Evolutionary conservation across 2,113 vertebrate species (phyloP), one percentile per base, ranked within the genome.

Genomic region (Callocephalon fimbriatum): DNA sequence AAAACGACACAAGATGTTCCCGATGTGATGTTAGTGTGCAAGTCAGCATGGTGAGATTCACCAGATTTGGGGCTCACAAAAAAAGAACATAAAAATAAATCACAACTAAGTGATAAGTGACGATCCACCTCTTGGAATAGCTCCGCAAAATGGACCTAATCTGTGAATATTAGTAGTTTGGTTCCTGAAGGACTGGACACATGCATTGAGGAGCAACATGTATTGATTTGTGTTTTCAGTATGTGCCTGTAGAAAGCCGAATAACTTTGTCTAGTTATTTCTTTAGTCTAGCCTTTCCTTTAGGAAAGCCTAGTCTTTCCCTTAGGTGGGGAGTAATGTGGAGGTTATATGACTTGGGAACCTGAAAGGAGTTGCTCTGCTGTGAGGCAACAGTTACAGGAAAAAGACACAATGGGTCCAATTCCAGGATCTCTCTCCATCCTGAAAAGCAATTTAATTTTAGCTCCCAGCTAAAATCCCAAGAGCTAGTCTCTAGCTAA

Each of bases 151-250:
- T 10, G 35, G 51, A 47, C 25, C 29, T 20, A 0, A 20, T 13
- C 53, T 42, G 59, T 42, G 50, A 50, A 16, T 59, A 27, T 45
- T 10, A 6, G 19, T 23, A 18, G 29, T 22, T 27, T 37, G 42
- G 18, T 23, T 74, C 40, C 68, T 35, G 38, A 66, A 50, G 61
- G 50, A 35, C 54, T 31, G 56, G 65, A 48, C 14, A 7, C 23
- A 29, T 1, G 0, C 1, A 0, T n/a, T 5, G 8, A 82, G 76
- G 51, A 62, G 29, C 37, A 66, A 0, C 10, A 8, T 26, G 35
- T 8, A 29, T 4, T n/a, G 62, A 23, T 48, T 35, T 32, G 35
- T 42, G 21, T 23, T 66, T 77, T 59, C 15, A n/a, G 12, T 7
- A 48, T 67, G 14, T 56, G 14, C n/a, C 67, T n/a, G 11, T 26